A percentile compares a stretch with the other conserved stretches of the same genome.
phyloP scores from a whole-genome alignment of 2,797 vertebrate species.

The Masticophis lateralis region DNA sequence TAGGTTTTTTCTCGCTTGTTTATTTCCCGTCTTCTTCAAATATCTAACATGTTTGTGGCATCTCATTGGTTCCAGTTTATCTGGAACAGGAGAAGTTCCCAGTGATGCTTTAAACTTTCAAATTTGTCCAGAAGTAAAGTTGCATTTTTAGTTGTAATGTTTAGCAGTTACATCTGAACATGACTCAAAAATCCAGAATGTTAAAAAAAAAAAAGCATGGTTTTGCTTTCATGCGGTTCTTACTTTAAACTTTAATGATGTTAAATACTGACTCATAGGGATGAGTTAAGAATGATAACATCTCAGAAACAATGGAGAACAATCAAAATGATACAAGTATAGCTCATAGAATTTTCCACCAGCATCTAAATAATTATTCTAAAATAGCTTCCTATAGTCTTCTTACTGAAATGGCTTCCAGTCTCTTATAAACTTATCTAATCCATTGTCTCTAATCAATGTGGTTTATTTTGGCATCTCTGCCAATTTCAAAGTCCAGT shows the following conservation, averaged over 20 bases:
- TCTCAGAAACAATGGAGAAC: background rate
- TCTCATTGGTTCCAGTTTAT: background rate
- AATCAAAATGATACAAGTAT: background rate
- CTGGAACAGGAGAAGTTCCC: background rate
- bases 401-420: background rate
- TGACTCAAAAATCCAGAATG: conserved; percentile 47
- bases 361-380: background rate
- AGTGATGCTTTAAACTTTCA: background rate
- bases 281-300: conserved; percentile 44
- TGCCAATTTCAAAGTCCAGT: too few relatives aligned
- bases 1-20: background rate
- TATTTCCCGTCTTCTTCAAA: background rate
- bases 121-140: conserved; percentile 34
- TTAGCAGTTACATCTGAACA: conserved; percentile 34
- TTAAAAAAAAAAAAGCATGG: conserved; percentile 2
- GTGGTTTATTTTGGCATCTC: background rate
- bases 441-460: background rate
- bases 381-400: background rate
- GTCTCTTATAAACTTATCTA: background rate
- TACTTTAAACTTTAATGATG: conserved; percentile 53
- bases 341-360: background rate
- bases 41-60: background rate
- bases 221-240: conserved; percentile 56
- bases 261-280: conserved; percentile 63
- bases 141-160: conserved; percentile 1